A percentile compares a stretch with the other conserved stretches of the same genome.
Evolutionary conservation across 1,140 invertebrate genomes (phyloP).

Genomic region (Anastrepha obliqua): DNA sequence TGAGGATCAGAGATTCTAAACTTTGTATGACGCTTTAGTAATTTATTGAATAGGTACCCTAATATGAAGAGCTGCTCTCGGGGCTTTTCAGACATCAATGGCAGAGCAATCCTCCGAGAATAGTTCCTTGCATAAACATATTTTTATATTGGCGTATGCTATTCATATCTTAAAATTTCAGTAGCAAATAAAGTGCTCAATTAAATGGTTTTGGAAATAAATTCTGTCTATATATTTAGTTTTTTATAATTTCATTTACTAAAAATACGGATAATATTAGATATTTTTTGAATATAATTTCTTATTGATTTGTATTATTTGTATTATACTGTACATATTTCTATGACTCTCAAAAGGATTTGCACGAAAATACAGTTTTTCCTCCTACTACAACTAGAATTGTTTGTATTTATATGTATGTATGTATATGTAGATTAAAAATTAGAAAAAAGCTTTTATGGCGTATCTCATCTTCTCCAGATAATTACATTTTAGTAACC

Average conservation of each 20-base stretch:
- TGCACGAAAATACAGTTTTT: conserved; percentile 26
- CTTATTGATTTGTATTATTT: neutral
- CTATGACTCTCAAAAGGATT: conserved; percentile 29
- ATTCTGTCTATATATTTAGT: conserved; percentile 29
- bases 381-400: neutral
- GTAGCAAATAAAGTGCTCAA: neutral
- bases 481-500: conserved; percentile 17
- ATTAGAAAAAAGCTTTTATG: conserved; percentile 26
- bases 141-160: too few species aligned
- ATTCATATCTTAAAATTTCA: neutral
- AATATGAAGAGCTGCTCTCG: too few species aligned
- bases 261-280: conserved; percentile 33
- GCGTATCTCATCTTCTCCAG: neutral
- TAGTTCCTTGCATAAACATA: too few species aligned
- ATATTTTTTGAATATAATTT: conserved; percentile 2
- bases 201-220: conserved; percentile 15
- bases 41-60: too few species aligned
- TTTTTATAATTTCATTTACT: conserved; percentile 11
- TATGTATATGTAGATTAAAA: neutral
- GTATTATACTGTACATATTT: conserved; percentile 16
- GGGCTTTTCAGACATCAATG: too few species aligned
- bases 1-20: too few species aligned
- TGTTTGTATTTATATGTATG: neutral
- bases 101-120: too few species aligned
- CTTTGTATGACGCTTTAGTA: too few species aligned